Conservation (phyloP, 2,888 invertebrate species). For the Eupithecia tripunctaria region DNA sequence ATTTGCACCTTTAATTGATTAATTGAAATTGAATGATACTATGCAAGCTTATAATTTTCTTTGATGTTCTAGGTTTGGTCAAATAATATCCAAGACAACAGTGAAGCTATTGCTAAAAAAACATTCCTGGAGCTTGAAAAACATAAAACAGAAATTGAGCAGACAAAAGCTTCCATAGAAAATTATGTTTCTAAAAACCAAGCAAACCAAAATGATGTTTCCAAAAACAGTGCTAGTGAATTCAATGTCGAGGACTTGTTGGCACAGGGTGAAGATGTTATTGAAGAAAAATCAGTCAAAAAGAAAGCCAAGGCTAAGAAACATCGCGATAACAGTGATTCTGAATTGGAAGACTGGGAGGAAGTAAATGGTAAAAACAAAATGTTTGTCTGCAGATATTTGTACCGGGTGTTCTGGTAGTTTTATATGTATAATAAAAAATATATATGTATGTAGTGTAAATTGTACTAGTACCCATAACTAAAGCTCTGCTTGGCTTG, state of each 20-base stretch:
- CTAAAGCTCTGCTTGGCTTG: too few relatives aligned
- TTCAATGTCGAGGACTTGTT: constrained; percentile 86
- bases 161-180: constrained; percentile 83
- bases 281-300: constrained; percentile 49
- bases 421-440: too few relatives aligned
- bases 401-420: too few relatives aligned
- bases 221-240: constrained; percentile 50
- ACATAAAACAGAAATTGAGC: constrained; percentile 85
- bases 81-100: constrained; percentile 62
- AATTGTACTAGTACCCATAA: too few relatives aligned
- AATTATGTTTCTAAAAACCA: constrained; percentile 69
- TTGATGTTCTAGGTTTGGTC: constrained; percentile 67
- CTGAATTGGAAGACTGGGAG: constrained; percentile 89
- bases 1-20: background rate
- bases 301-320: constrained; percentile 61
- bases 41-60: background rate
- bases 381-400: too few relatives aligned
- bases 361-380: constrained; percentile 86
- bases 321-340: constrained; percentile 77
- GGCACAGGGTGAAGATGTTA: constrained; percentile 86
- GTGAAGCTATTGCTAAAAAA: constrained; percentile 76
- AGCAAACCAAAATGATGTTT: constrained; percentile 75
- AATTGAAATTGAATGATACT: background rate
- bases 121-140: constrained; percentile 84
- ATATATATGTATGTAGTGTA: too few relatives aligned